Evolutionary conservation across 2,113 vertebrate species (phyloP).

Genomic region (Helogale parvula): DNA sequence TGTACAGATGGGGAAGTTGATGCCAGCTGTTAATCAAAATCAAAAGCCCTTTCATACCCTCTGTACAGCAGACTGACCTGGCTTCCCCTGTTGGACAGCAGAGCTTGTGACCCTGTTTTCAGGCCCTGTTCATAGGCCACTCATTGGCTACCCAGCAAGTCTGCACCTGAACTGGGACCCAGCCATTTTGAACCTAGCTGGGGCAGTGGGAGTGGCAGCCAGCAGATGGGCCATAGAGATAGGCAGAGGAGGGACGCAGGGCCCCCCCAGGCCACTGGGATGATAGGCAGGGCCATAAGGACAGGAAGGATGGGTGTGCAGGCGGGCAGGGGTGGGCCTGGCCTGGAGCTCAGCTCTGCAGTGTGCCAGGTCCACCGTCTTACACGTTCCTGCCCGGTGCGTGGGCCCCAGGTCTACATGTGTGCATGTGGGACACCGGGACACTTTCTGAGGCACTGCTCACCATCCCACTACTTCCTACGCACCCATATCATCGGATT

Average conservation of each 20-base stretch:
- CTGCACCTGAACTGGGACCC: not conserved
- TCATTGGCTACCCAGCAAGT: not conserved
- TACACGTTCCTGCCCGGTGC: not conserved
- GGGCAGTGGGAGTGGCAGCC: not conserved
- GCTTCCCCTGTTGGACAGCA: not conserved
- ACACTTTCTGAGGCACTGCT: not conserved
- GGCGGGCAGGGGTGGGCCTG: not conserved
- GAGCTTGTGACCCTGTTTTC: not conserved
- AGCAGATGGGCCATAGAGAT: not conserved
- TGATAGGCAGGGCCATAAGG: not conserved
- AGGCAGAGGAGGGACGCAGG: not conserved
- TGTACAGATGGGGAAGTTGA: not conserved
- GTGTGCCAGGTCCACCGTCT: not conserved
- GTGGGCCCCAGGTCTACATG: not conserved
- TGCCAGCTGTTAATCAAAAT: not conserved
- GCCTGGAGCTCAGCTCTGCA: not conserved
- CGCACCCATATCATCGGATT: not conserved
- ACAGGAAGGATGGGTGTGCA: accelerated
- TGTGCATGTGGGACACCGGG: not conserved
- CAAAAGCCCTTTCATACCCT: not conserved
- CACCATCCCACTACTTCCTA: not conserved
- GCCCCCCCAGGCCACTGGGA: not conserved
- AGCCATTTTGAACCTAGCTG: not conserved
- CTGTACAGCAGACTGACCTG: not conserved
- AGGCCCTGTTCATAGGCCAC: not conserved